phyloP scores from a whole-genome alignment of 2,797 vertebrate genomes.

The Paguma larvata region DNA sequence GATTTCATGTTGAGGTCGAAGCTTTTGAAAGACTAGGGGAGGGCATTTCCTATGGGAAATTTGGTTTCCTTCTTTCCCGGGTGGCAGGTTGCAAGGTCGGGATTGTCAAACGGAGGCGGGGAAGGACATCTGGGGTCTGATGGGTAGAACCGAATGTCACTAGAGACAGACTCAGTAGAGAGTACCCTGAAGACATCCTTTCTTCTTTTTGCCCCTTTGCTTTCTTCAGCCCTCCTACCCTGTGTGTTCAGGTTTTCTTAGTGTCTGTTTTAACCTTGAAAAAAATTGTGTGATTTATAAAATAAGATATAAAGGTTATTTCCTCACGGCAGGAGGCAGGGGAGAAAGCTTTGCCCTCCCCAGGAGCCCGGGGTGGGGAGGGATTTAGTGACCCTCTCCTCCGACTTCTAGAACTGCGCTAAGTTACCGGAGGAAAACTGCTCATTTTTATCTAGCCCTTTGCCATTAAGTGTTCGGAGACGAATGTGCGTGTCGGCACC shows the following conservation, averaged over 20 bases:
- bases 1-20: conserved; percentile 70
- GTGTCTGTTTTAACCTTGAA: conserved; percentile 34
- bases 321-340: neutral
- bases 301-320: conserved; percentile 9
- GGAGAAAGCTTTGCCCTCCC: neutral
- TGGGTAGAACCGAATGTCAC: neutral
- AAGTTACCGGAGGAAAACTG: neutral
- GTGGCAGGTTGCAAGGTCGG: neutral
- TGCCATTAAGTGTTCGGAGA: neutral
- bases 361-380: neutral
- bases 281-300: neutral
- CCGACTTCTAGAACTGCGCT: neutral
- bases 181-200: no score
- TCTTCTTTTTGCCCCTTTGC: neutral
- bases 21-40: conserved; percentile 46
- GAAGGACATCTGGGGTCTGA: neutral
- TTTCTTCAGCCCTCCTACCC: neutral
- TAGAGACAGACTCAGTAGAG: neutral
- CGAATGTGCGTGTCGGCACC: conserved; percentile 71
- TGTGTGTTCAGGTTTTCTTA: neutral
- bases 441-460: neutral
- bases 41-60: conserved; percentile 61
- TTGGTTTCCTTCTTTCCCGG: conserved; percentile 55
- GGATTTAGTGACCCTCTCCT: neutral
- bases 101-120: neutral